A percentile compares a stretch with the other conserved stretches of the same genome.
phyloP scores from a whole-genome alignment of 2,113 vertebrate species.

The Chloropsis hardwickii region DNA sequence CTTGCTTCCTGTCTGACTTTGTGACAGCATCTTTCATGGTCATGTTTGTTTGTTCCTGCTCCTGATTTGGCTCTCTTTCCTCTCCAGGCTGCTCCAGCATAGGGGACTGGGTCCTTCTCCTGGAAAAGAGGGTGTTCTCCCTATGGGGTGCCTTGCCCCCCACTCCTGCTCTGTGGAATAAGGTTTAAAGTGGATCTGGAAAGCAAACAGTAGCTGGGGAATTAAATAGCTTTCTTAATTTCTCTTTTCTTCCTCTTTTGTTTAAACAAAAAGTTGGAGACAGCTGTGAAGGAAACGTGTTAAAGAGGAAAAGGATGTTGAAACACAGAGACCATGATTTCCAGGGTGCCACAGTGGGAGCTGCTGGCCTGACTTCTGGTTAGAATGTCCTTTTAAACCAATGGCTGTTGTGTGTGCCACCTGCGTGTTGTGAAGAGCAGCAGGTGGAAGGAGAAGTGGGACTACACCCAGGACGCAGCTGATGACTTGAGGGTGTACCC shows the following conservation, averaged over 20 bases:
- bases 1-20: neutral
- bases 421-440: neutral
- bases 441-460: neutral
- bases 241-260: neutral
- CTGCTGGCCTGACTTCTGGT: neutral
- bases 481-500: neutral
- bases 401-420: neutral
- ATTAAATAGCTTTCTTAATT: neutral
- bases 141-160: fast-evolving
- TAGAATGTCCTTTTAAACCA: neutral
- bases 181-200: neutral
- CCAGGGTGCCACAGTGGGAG: neutral
- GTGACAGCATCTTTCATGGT: fast-evolving
- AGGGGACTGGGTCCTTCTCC: neutral
- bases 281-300: neutral
- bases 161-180: neutral
- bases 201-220: neutral
- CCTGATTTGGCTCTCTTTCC: neutral
- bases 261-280: neutral
- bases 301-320: neutral
- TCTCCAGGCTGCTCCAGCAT: neutral
- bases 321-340: neutral
- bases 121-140: neutral
- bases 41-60: neutral
- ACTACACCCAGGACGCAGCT: neutral